A percentile compares a stretch with the other conserved stretches of the same genome.
These are phyloP conservation scores for Percopsis transmontana DNA, from an alignment of 2,113 vertebrate genomes.

Conservation along the genomic window DNA sequence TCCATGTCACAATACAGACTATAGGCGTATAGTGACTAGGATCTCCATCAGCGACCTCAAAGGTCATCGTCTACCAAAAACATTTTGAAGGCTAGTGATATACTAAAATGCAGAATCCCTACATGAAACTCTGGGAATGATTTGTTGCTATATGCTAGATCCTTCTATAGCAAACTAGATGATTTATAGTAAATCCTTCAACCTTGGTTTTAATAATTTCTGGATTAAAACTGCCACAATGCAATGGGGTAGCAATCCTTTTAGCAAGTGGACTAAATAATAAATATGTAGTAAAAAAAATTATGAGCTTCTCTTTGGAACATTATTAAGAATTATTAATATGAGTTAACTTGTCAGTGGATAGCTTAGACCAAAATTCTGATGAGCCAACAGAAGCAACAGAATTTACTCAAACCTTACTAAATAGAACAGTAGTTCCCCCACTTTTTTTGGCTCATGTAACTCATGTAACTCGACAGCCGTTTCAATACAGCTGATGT, in stretches of 20 bases:
- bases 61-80: not conserved
- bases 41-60: not conserved
- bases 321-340: no score
- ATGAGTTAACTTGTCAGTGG: no score
- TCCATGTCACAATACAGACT: not conserved
- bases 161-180: not conserved
- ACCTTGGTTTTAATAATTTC: slow-evolving; percentile 6
- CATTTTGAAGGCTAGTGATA: not conserved
- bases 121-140: not conserved
- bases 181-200: slow-evolving; percentile 14
- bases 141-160: not conserved
- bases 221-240: not conserved
- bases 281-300: no score
- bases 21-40: slow-evolving; percentile 4
- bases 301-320: no score
- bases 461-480: no score
- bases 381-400: no score
- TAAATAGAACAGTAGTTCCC: no score
- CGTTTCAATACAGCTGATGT: no score
- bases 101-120: not conserved
- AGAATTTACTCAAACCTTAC: no score
- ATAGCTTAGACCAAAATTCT: no score
- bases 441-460: no score
- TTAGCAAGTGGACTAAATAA: no score
- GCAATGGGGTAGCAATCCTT: not conserved